Evolutionary conservation across 1,140 invertebrate species (phyloP).

Genomic region (Euglossa dilemma): DNA sequence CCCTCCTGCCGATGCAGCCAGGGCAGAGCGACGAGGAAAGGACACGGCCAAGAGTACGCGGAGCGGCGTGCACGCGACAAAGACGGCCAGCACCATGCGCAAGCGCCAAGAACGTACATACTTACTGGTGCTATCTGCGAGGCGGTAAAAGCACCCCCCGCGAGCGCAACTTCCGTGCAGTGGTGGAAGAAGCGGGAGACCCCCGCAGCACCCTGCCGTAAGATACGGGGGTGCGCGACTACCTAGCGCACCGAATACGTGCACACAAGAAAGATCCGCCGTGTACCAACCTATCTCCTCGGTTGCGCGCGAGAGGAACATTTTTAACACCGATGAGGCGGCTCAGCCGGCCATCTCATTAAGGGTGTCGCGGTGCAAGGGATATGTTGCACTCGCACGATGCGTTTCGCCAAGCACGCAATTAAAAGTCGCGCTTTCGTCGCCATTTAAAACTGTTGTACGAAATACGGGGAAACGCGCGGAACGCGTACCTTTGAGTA

Average conservation of each 20-base stretch:
- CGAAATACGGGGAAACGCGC: not conserved
- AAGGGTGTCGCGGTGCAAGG: constrained; percentile 39
- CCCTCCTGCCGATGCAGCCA: constrained; percentile 5
- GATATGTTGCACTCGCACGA: constrained; percentile 16
- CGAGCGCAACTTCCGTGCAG: constrained; percentile 65
- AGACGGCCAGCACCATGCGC: constrained; percentile 51
- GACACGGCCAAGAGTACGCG: not conserved
- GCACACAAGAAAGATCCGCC: constrained; percentile 49
- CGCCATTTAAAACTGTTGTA: constrained; percentile 28
- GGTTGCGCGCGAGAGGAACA: constrained; percentile 48
- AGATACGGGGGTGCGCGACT: constrained; percentile 47
- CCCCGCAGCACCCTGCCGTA: constrained; percentile 36
- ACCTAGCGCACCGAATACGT: constrained; percentile 50
- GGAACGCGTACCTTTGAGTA: constrained; percentile 22
- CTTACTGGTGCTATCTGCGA: constrained; percentile 68
- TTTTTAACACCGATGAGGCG: constrained; percentile 61
- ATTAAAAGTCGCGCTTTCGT: constrained; percentile 55
- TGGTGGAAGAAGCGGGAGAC: constrained; percentile 58
- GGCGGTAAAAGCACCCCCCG: constrained; percentile 71
- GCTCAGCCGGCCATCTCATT: constrained; percentile 60
- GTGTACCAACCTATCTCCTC: constrained; percentile 35
- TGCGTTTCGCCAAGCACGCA: constrained; percentile 36
- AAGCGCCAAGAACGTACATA: constrained; percentile 69
- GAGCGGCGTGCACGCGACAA: constrained; percentile 4
- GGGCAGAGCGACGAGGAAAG: constrained; percentile 32